Conservation (phyloP, 2,888 invertebrate species). For the Lepidochitona cinerea region DNA sequence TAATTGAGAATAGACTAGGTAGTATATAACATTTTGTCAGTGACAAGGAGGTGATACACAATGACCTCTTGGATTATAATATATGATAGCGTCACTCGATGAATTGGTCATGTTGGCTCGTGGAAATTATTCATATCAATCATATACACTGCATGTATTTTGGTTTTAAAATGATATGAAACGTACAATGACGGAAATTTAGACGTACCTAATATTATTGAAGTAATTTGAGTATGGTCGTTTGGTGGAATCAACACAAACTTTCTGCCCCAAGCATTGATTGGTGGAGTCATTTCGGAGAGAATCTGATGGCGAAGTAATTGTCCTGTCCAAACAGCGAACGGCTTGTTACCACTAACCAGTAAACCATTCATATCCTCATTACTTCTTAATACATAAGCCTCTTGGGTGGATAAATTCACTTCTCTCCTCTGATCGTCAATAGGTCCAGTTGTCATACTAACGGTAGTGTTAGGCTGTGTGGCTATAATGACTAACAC, state of each 20-base stretch:
- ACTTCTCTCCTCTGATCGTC: neutral
- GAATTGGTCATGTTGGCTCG: too few relatives aligned
- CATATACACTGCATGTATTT: too few relatives aligned
- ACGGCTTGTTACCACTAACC: neutral
- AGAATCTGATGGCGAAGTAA: neutral
- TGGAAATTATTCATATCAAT: too few relatives aligned
- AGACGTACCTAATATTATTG: neutral
- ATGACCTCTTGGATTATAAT: too few relatives aligned
- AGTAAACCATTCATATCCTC: neutral
- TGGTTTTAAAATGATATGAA: too few relatives aligned
- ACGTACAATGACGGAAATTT: too few relatives aligned
- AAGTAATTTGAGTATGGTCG: neutral
- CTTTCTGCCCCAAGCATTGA: constrained; percentile 3
- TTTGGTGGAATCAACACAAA: neutral
- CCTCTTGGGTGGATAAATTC: neutral
- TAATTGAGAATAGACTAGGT: too few relatives aligned
- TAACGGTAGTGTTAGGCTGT: neutral
- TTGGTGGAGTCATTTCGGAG: neutral
- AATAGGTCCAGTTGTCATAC: neutral
- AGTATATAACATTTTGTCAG: too few relatives aligned
- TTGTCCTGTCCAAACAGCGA: neutral
- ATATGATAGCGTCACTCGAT: too few relatives aligned
- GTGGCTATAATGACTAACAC: neutral
- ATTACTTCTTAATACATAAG: neutral
- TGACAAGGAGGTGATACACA: too few relatives aligned